These are phyloP conservation scores for Eonycteris spelaea DNA, from an alignment of 2,113 vertebrate genomes.

Conservation along the genomic window DNA sequence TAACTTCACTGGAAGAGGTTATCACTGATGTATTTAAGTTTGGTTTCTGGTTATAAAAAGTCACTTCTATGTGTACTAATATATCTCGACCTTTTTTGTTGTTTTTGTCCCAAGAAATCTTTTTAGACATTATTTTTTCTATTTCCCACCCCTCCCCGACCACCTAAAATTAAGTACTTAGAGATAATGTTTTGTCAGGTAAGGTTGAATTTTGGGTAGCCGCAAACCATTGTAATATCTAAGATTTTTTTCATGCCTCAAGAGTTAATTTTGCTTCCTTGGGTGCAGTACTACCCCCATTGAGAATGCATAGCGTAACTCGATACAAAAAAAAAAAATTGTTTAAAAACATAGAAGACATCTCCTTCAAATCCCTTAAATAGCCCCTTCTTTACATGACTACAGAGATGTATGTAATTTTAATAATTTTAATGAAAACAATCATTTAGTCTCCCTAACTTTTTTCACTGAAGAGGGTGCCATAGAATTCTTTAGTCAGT, in stretches of 20 bases:
- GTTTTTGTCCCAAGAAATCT: not conserved
- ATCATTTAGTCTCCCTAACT: not conserved
- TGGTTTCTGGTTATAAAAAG: not conserved
- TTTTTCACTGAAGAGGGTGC: not conserved
- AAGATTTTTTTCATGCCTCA: not conserved
- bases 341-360: not conserved
- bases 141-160: accelerated
- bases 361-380: not conserved
- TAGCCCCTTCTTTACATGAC: not conserved
- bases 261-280: not conserved
- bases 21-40: not conserved
- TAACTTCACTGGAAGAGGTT: not conserved
- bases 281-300: not conserved
- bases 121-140: not conserved
- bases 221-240: not conserved
- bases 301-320: not conserved
- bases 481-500: not conserved
- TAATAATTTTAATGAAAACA: not conserved
- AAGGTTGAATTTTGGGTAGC: not conserved
- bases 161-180: not conserved
- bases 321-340: not conserved
- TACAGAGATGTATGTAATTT: not conserved
- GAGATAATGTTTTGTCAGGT: not conserved
- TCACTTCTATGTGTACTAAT: not conserved
- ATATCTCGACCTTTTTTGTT: not conserved